Evolutionary conservation across 2,113 vertebrate species (phyloP).

Genomic region (Chloroceryle aenea): DNA sequence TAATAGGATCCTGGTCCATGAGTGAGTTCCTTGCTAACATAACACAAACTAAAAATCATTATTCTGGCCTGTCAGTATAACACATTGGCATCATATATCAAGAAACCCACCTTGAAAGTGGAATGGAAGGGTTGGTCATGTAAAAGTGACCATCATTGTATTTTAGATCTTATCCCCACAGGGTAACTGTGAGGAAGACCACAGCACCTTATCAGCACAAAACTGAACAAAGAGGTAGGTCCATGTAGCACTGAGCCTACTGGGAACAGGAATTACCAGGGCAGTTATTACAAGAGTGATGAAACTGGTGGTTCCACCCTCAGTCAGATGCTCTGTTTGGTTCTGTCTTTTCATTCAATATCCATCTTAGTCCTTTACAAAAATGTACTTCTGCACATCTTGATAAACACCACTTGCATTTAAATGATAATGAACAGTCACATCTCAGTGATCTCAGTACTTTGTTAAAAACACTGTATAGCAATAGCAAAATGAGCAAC

Average conservation of each 20-base stretch:
- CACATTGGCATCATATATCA: background rate
- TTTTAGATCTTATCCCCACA: background rate
- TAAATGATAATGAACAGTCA: background rate
- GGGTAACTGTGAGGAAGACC: background rate
- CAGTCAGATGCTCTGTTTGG: background rate
- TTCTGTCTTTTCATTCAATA: background rate
- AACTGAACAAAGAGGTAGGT: background rate
- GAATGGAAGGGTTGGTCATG: background rate
- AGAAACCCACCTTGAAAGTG: background rate
- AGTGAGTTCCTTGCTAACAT: background rate
- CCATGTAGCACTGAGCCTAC: background rate
- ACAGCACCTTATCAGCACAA: background rate
- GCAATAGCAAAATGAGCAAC: background rate
- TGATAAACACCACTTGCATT: background rate
- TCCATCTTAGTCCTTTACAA: background rate
- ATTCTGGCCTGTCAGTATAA: background rate
- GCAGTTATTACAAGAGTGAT: background rate
- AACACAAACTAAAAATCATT: background rate
- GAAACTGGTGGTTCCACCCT: background rate
- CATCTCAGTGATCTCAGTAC: background rate
- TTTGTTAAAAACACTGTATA: background rate
- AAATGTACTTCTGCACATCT: background rate
- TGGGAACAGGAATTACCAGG: background rate
- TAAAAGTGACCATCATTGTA: background rate
- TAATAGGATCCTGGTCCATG: background rate